Evolutionary conservation across 2,113 vertebrate genomes (phyloP), one percentile per base, ranked within the genome.

Genomic region (Protomyctophum bolini): DNA sequence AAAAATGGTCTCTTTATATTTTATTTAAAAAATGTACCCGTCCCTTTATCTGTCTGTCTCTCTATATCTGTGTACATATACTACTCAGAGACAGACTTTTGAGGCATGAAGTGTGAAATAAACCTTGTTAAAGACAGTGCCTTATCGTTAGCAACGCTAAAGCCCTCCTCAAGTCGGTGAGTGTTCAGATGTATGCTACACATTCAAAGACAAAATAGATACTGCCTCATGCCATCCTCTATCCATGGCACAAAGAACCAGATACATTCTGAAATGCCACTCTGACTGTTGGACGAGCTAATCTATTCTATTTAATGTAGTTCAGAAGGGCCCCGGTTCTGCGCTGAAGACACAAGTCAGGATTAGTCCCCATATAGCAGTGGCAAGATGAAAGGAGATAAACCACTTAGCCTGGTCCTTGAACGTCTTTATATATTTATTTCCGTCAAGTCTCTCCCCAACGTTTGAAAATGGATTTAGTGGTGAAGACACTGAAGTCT

Each of bases 381-480:
- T 86, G 80, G 80, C 73, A 71, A 90, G 90, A 90, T 91, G 85
- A 91, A 92, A 90, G 86, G 75, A 86, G 86, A 89, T 91, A 90
- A 91, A 88, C 80, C 87, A 89, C 83, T 89, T 86, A 86, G 83
- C 75, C 55, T 78, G 73, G 56, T 86, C 88, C 85, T 87, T 85
- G 86, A 88, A 90, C 87, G 78, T 88, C 83, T 88, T 91, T 88
- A 88, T 91, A 89, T 89, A 89, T 92, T 89, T 91, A 88, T 91
- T 90, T 91, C 73, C 73, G 75, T 73, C 82, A 84, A 86, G 80
- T 87, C 87, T 91, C 76, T 83, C 86, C 82, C 69, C 66, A 70
- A 69, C 77, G 75, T 83, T 88, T 89, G 86, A 92, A 91, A 88
- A 84, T 76, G 86, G 86, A 91, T 92, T 92, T 87, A 89, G 76